Base-by-base conservation (phyloP, 2,113 vertebrate genomes). In the Elgaria multicarinata region DNA sequence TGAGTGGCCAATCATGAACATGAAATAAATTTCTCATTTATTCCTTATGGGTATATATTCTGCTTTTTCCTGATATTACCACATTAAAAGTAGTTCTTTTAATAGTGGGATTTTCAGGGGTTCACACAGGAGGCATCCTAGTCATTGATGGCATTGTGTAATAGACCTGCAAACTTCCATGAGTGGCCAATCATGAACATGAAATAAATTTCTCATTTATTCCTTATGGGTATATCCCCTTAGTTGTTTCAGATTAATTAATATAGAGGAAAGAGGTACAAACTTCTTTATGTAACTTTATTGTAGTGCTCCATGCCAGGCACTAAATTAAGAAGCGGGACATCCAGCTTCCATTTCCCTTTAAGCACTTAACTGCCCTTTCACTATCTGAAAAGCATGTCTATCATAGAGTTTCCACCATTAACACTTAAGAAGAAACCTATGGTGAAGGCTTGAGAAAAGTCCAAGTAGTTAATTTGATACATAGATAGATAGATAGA, bases 161-260 rank as follows among this genome's bases (percentile, higher is more conserved):
- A n/a, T n/a, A n/a, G n/a, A n/a, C n/a, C n/a, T n/a, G n/a, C n/a
- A n/a, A n/a, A n/a, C n/a, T n/a, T n/a, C n/a, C n/a, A n/a, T n/a
- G n/a, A n/a, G n/a, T n/a, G n/a, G n/a, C n/a, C n/a, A n/a, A n/a
- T n/a, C n/a, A n/a, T n/a, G n/a, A n/a, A n/a, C n/a, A n/a, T n/a
- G n/a, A n/a, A n/a, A n/a, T n/a, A n/a, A n/a, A n/a, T n/a, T n/a
- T n/a, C n/a, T n/a, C n/a, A n/a, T n/a, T n/a, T n/a, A n/a, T n/a
- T n/a, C n/a, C 31, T 83, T 28, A 6, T 36, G 50, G 28, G 8
- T 42, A 16, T 33, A 36, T 74, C 28, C 2, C 14, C 6, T 72
- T n/a, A 71, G 50, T 81, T 55, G 33, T 55, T 55, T 24, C 44
- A 58, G 26, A 88, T 44, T 72, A 72, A 88, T 88, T 81, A 81